Percentiles rank a stretch among this genome's conserved stretches.
Conservation (phyloP, 2,113 vertebrate species). For the Rhipidura dahli region DNA sequence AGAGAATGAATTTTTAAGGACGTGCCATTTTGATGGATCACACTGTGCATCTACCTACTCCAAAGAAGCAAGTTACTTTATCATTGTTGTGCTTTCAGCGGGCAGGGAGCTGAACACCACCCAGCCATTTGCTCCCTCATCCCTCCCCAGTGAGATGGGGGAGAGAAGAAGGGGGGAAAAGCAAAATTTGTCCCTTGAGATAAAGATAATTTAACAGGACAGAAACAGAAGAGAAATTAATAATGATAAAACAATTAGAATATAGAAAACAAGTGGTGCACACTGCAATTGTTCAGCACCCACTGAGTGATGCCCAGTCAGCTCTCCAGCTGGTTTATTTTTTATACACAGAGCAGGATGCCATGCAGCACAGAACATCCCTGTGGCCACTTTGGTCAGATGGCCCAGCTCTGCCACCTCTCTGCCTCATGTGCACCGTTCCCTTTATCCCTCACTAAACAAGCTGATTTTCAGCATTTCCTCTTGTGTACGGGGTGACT, state of each 20-base stretch:
- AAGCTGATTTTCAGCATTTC: fast-evolving
- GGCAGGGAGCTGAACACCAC: not conserved
- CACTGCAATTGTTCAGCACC: fast-evolving
- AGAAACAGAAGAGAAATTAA: not conserved
- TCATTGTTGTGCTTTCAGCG: not conserved
- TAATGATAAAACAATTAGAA: not conserved
- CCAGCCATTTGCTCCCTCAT: not conserved
- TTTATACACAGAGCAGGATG: not conserved
- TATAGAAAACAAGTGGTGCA: not conserved
- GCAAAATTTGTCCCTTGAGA: not conserved
- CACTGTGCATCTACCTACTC: not conserved
- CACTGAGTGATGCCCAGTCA: not conserved
- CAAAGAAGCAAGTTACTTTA: not conserved
- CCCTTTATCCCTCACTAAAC: fast-evolving
- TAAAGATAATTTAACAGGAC: not conserved
- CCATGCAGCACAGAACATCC: fast-evolving
- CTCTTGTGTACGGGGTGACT: fast-evolving
- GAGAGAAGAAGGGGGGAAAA: not conserved
- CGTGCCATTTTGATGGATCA: not conserved
- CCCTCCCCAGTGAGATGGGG: fast-evolving
- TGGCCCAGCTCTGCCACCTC: not conserved
- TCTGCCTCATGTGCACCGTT: not conserved
- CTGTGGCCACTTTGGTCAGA: not conserved
- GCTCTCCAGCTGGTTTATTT: no score
- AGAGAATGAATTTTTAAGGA: not conserved